phyloP scores from a whole-genome alignment of 2,888 invertebrate species.

The Anorthoa munda region DNA sequence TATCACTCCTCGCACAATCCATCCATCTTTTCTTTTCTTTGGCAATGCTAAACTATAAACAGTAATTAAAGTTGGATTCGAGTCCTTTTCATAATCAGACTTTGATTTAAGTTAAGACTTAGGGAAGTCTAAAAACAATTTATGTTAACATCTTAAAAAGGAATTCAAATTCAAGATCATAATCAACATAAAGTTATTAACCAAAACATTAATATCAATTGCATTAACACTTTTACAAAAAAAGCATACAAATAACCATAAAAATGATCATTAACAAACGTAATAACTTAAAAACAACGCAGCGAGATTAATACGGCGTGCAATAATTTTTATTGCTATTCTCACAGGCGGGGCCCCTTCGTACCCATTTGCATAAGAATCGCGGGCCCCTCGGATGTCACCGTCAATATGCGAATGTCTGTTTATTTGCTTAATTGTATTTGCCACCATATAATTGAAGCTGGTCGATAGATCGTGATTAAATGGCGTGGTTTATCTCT shows the following conservation, averaged over 20 bases:
- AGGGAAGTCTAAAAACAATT: background rate
- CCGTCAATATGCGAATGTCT: conserved; percentile 79
- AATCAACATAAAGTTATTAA: background rate
- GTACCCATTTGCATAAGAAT: conserved; percentile 85
- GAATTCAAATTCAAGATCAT: background rate
- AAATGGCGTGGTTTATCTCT: conserved; percentile 50
- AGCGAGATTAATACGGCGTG: conserved; percentile 62
- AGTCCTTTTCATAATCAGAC: background rate
- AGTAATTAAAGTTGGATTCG: background rate
- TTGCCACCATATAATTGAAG: conserved; percentile 76
- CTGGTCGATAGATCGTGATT: conserved; percentile 62
- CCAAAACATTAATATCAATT: conserved; percentile 31
- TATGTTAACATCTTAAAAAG: background rate
- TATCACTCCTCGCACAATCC: too few species aligned
- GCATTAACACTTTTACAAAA: conserved; percentile 27
- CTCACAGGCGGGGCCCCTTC: conserved; percentile 76
- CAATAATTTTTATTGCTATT: conserved; percentile 76
- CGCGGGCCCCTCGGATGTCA: conserved; percentile 77
- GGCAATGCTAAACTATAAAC: background rate
- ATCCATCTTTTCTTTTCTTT: too few species aligned
- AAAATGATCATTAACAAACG: conserved; percentile 54
- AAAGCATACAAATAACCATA: conserved; percentile 47
- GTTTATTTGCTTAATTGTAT: conserved; percentile 87
- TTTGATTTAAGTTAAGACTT: background rate
- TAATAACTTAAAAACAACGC: conserved; percentile 61